phyloP scores from a whole-genome alignment of 2,797 vertebrate species.

The Pangasius macronema region DNA sequence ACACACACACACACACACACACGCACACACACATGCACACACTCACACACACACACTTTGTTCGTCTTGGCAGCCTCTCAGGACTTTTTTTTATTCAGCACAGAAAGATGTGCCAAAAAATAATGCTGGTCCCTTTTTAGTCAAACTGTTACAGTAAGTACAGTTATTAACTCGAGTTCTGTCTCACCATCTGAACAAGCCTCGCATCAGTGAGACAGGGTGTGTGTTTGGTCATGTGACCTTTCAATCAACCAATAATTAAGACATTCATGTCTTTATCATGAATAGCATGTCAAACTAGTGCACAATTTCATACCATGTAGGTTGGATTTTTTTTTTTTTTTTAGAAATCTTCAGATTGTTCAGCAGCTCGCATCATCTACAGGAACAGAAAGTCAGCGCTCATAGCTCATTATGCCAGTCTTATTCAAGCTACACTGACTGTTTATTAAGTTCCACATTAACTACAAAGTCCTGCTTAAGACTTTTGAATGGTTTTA shows the following conservation, averaged over 20 bases:
- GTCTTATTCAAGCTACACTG: background rate
- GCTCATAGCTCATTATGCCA: background rate
- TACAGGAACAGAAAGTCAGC: background rate
- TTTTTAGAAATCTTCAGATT: background rate
- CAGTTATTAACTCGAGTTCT: background rate
- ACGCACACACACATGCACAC: slow-evolving; percentile 14
- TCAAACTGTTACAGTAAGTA: background rate
- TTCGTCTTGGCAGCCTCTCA: slow-evolving; percentile 2
- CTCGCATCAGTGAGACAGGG: background rate
- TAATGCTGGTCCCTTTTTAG: background rate
- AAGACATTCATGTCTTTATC: background rate
- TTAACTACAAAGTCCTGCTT: background rate
- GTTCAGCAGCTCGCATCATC: background rate
- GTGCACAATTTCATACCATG: background rate
- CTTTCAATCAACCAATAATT: background rate
- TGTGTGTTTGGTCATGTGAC: slow-evolving; percentile 1
- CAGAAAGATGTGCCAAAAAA: background rate
- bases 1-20: background rate
- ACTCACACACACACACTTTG: slow-evolving; percentile 19
- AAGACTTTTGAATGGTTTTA: background rate
- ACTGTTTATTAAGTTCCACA: background rate
- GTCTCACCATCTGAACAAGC: too few species aligned
- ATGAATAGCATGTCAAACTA: too few species aligned
- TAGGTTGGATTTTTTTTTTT: background rate
- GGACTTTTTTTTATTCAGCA: slow-evolving; percentile 16